Evolutionary conservation across 2,888 invertebrate species (phyloP).

Genomic region (Amphipoea lucens): DNA sequence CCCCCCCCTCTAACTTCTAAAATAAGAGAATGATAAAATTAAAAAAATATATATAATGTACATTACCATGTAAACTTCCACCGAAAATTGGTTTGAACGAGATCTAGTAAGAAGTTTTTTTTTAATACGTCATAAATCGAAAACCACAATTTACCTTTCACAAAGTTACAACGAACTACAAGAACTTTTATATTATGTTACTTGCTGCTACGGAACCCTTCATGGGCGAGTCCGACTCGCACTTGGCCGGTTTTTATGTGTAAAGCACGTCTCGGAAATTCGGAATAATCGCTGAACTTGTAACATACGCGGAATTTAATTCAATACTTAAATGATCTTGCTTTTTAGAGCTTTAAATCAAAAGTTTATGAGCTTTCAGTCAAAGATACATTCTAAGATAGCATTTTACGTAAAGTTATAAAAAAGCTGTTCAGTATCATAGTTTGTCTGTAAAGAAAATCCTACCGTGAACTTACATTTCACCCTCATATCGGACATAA

Average conservation of each 20-base stretch:
- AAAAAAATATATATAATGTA: too few species aligned
- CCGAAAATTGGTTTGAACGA: too few species aligned
- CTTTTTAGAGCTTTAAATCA: constrained; percentile 2
- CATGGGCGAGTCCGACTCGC: too few species aligned
- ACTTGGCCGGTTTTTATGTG: constrained; percentile 34
- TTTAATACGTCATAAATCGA: too few species aligned
- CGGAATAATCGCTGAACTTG: constrained; percentile 32
- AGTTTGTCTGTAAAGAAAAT: constrained; percentile 70
- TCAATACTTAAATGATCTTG: constrained; percentile 17
- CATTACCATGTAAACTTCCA: too few species aligned
- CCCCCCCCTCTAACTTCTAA: too few species aligned
- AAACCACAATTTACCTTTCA: too few species aligned
- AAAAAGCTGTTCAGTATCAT: constrained; percentile 56
- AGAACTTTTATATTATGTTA: too few species aligned
- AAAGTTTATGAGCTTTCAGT: neutral
- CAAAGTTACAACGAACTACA: too few species aligned
- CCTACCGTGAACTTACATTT: constrained; percentile 72
- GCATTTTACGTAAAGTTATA: constrained; percentile 6
- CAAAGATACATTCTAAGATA: neutral
- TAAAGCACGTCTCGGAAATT: constrained; percentile 33
- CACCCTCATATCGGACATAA: constrained; percentile 83
- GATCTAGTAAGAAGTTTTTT: too few species aligned
- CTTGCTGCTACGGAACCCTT: too few species aligned
- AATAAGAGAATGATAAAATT: too few species aligned
- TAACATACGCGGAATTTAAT: constrained; percentile 18